Evolutionary conservation across 2,888 invertebrate genomes (phyloP).

Genomic region (Luperina testacea): DNA sequence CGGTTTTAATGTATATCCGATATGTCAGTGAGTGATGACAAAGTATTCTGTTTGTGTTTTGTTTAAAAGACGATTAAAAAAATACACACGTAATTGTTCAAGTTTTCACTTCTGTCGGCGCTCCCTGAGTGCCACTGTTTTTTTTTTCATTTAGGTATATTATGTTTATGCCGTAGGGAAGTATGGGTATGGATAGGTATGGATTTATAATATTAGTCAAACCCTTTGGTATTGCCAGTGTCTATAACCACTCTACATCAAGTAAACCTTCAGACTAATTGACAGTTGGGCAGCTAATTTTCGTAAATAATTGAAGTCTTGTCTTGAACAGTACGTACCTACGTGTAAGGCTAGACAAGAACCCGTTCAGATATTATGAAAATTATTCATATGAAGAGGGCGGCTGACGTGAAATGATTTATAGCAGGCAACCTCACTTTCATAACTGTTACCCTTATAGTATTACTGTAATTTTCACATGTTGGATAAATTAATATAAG

Average conservation of each 20-base stretch:
- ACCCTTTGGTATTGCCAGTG: neutral
- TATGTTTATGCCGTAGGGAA: too few relatives aligned
- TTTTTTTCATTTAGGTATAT: too few relatives aligned
- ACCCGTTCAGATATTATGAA: conserved; percentile 45
- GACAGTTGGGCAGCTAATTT: neutral
- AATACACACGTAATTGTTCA: too few relatives aligned
- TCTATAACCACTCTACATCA: neutral
- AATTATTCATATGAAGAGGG: conserved; percentile 62
- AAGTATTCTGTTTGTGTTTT: too few relatives aligned
- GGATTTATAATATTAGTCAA: neutral
- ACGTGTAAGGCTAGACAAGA: conserved; percentile 14
- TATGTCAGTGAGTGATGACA: too few relatives aligned
- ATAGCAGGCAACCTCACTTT: conserved; percentile 34
- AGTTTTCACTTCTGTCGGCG: too few relatives aligned
- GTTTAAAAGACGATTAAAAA: too few relatives aligned
- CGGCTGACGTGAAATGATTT: conserved; percentile 54
- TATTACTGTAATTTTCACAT: conserved; percentile 34
- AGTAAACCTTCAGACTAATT: too few relatives aligned
- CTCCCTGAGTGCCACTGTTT: too few relatives aligned
- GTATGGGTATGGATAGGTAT: too few relatives aligned
- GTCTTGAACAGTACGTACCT: neutral
- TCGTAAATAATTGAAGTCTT: neutral
- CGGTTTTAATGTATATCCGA: too few relatives aligned
- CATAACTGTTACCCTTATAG: conserved; percentile 30
- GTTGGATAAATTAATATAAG: neutral